Evolutionary conservation across 2,113 vertebrate species (phyloP), one percentile per base, ranked within the genome.

Genomic region (Microcebus griseorufus): DNA sequence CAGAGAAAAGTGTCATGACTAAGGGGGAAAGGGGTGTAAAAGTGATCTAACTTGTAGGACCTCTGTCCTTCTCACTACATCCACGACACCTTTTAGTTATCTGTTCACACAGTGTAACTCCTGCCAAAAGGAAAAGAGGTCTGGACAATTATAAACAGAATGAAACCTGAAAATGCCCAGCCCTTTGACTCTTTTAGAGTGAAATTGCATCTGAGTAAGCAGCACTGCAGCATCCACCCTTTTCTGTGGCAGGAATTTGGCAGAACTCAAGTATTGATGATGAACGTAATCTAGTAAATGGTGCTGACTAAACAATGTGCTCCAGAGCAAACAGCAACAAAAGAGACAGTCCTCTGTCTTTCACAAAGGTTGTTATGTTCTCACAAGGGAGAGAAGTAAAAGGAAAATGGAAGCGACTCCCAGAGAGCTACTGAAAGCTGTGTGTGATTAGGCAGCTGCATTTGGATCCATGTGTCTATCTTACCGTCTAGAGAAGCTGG

Each of bases 381-480:
- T 78, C 34, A 22, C 17, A 67, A 92, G n/a, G 17, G 97, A 67
- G 0, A 86, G 42, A 60, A 97, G 64, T 55, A 60, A 94, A 80
- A 18, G 39, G 92, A 85, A 94, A 97, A 90, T 51, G 45, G 78
- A 81, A 97, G 23, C 58, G 84, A 9, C 70, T 8, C 9, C 70
- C 45, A 6, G 42, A 95, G 96, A 96, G n/a, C 79, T 92, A 37
- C 48, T 42, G 64, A 90, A 58, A 22, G 29, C 75, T 89, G 81
- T 12, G 1, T 62, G 14, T 82, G 93, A 93, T 90, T 53, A 92
- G 84, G 88, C 62, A 97, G 90, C 88, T 92, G 51, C 81, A 73
- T 51, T 27, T 64, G 85, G 97, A 83, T 84, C 64, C 58, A 34
- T 48, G 45, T 67, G 80, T 95, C 69, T 69, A 39, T 95, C 88